Conservation (phyloP, 2,113 vertebrate species). For the Campylorhamphus procurvoides region DNA sequence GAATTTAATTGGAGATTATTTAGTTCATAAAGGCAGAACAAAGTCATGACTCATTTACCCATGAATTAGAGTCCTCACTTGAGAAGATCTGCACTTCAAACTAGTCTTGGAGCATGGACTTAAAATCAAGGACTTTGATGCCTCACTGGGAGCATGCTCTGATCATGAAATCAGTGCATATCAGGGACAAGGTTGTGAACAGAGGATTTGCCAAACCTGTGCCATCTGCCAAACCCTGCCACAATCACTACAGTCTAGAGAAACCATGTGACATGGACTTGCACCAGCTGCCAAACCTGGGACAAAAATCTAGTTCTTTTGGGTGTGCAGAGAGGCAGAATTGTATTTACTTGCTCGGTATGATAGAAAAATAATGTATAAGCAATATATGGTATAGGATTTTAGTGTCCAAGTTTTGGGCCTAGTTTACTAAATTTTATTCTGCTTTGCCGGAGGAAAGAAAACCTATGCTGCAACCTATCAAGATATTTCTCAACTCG, state of each 20-base stretch:
- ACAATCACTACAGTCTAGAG: not conserved
- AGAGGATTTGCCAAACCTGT: not conserved
- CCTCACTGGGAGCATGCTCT: not conserved
- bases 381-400: not conserved
- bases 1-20: not conserved
- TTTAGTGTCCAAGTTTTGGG: not conserved
- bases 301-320: not conserved
- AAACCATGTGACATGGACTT: not conserved
- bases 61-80: not conserved
- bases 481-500: not conserved
- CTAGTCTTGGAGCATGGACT: not conserved
- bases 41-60: not conserved
- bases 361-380: not conserved
- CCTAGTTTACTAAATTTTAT: not conserved
- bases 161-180: not conserved
- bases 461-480: not conserved
- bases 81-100: not conserved
- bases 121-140: not conserved
- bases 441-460: not conserved
- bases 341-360: not conserved
- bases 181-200: not conserved
- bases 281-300: not conserved
- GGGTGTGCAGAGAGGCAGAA: not conserved
- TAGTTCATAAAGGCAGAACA: not conserved
- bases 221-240: not conserved